These are phyloP conservation scores for Melitaea cinxia DNA, from an alignment of 1,140 invertebrate genomes.

Conservation along the genomic window DNA sequence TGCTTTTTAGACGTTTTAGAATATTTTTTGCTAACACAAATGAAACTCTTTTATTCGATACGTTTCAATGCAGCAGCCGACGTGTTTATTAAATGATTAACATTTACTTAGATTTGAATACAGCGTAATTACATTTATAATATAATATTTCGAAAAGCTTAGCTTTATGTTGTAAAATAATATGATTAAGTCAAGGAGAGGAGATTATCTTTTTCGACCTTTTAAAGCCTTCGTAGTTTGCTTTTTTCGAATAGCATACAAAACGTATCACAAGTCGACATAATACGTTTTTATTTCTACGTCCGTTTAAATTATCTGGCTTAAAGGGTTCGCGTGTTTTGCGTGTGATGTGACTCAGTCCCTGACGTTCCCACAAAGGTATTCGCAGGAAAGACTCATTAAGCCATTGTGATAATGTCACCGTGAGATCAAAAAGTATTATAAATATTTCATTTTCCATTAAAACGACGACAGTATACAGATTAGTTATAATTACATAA, in stretches of 20 bases:
- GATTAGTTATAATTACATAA: slow-evolving; percentile 52
- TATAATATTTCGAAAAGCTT: slow-evolving; percentile 44
- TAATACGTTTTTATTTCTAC: slow-evolving; percentile 43
- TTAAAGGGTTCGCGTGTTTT: slow-evolving; percentile 63
- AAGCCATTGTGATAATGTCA: slow-evolving; percentile 71
- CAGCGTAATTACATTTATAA: slow-evolving; percentile 50
- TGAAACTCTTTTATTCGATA: slow-evolving; percentile 11
- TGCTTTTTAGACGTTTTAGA: slow-evolving; percentile 46
- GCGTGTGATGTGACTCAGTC: slow-evolving; percentile 61
- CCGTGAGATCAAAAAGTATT: slow-evolving; percentile 57
- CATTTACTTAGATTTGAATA: slow-evolving; percentile 43
- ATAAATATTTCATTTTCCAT: slow-evolving; percentile 33
- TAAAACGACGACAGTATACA: slow-evolving; percentile 29
- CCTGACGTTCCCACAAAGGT: slow-evolving; percentile 72
- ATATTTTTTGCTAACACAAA: slow-evolving; percentile 27
- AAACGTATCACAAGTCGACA: slow-evolving; percentile 29
- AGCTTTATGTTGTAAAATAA: slow-evolving; percentile 39
- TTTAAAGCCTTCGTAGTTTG: slow-evolving; percentile 25
- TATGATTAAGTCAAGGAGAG: slow-evolving; percentile 50
- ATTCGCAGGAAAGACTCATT: slow-evolving; percentile 70
- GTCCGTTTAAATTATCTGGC: slow-evolving; percentile 56
- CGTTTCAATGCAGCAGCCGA: slow-evolving; percentile 2
- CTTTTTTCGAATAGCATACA: slow-evolving; percentile 27
- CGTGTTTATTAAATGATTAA: slow-evolving; percentile 8
- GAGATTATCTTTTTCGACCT: slow-evolving; percentile 37